These are phyloP conservation scores for Tachina lurida DNA, from an alignment of 2,888 invertebrate genomes.

Conservation along the genomic window DNA sequence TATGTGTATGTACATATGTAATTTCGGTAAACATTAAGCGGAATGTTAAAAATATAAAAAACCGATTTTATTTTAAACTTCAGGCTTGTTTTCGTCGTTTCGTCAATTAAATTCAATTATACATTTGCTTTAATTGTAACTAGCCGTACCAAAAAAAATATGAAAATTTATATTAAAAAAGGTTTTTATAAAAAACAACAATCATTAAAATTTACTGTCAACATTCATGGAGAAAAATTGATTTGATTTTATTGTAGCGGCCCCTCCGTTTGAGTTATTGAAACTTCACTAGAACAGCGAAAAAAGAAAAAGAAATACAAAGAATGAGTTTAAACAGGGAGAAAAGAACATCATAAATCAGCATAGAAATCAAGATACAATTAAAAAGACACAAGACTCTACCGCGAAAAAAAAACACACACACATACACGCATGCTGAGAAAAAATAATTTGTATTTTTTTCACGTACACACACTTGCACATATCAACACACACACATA, in stretches of 20 bases:
- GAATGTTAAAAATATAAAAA: not conserved
- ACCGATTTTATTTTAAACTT: not conserved
- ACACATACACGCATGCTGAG: not conserved
- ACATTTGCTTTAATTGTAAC: constrained; percentile 55
- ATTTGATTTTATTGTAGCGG: constrained; percentile 59
- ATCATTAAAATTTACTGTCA: constrained; percentile 38
- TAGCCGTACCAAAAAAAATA: constrained; percentile 28
- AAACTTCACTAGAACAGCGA: constrained; percentile 40
- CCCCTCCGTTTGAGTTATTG: constrained; percentile 53
- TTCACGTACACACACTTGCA: constrained; percentile 43
- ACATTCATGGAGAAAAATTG: constrained; percentile 55
- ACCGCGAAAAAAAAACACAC: constrained; percentile 41
- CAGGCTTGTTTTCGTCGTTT: constrained; percentile 5
- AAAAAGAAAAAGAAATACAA: constrained; percentile 46
- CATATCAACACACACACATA: not conserved
- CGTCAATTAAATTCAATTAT: constrained; percentile 64
- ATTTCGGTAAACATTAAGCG: not conserved
- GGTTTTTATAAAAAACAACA: constrained; percentile 14
- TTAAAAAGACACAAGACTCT: constrained; percentile 55
- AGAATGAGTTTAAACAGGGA: constrained; percentile 47
- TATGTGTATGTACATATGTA: not conserved
- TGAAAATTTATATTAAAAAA: constrained; percentile 31
- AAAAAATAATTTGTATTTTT: constrained; percentile 43
- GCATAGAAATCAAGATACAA: constrained; percentile 61
- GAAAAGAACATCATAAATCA: constrained; percentile 62